These are phyloP conservation scores for Charina bottae DNA, from an alignment of 2,113 vertebrate species.

Conservation along the genomic window DNA sequence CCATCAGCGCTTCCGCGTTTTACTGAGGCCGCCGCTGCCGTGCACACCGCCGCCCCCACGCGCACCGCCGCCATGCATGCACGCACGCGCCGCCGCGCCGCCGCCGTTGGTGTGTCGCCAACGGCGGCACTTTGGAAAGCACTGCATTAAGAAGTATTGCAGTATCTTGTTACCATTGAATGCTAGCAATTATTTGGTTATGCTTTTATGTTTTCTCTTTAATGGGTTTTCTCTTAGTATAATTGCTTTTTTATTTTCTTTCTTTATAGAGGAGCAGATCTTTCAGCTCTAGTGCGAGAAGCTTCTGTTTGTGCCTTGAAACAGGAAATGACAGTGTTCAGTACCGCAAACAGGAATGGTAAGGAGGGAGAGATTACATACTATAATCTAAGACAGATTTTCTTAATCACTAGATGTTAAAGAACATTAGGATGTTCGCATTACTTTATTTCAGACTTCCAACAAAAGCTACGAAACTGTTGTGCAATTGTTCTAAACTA, in stretches of 20 bases:
- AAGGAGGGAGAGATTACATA: slow-evolving; percentile 17
- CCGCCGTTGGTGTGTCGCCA: too few species aligned
- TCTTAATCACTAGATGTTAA: background rate
- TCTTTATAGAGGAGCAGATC: slow-evolving; percentile 87
- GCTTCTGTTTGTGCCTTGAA: slow-evolving; percentile 88
- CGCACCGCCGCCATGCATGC: too few species aligned
- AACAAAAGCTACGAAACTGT: background rate
- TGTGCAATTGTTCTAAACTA: background rate
- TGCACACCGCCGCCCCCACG: too few species aligned
- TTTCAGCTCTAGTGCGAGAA: slow-evolving; percentile 91
- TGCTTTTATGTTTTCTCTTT: background rate
- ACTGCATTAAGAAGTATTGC: too few species aligned
- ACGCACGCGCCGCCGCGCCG: too few species aligned
- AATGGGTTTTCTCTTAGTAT: background rate
- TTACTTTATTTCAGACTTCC: background rate
- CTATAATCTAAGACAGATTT: background rate
- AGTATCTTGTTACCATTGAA: background rate
- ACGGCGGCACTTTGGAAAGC: too few species aligned
- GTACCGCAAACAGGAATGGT: slow-evolving; percentile 62
- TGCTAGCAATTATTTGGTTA: background rate
- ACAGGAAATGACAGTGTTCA: slow-evolving; percentile 69
- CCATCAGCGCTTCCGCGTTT: too few species aligned
- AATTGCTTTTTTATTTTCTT: background rate
- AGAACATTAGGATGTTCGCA: background rate
- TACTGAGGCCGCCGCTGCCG: too few species aligned